Evolutionary conservation across 2,888 invertebrate species (phyloP).

Genomic region (Drosophila emarginata): DNA sequence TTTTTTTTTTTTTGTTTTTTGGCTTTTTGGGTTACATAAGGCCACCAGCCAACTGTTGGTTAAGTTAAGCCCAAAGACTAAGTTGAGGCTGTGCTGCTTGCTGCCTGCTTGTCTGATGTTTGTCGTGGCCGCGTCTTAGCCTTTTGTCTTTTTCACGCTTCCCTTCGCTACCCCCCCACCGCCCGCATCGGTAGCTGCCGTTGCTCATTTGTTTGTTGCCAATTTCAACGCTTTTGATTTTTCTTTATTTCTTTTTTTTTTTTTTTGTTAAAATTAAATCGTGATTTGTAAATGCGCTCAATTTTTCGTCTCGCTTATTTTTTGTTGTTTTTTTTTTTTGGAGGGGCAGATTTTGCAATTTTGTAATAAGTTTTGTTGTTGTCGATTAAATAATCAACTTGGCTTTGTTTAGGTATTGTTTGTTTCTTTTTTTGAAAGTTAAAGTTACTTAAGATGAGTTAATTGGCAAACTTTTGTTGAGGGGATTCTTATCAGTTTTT

Average conservation of each 20-base stretch:
- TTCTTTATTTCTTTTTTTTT: constrained; percentile 14
- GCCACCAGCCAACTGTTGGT: constrained; percentile 46
- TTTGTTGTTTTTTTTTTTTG: no score
- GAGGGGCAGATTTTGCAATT: constrained; percentile 59
- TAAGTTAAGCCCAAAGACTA: constrained; percentile 45
- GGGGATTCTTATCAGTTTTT: not conserved
- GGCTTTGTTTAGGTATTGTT: constrained; percentile 16
- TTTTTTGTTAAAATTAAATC: constrained; percentile 71
- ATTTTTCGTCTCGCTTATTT: constrained; percentile 63
- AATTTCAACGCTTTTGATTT: constrained; percentile 73
- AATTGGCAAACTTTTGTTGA: constrained; percentile 1
- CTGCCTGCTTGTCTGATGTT: constrained; percentile 30
- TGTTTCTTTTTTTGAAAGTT: not conserved
- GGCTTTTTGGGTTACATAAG: constrained; percentile 34
- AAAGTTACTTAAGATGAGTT: constrained; percentile 5
- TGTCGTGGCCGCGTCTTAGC: constrained; percentile 45
- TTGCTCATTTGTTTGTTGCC: constrained; percentile 76
- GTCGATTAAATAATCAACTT: constrained; percentile 72
- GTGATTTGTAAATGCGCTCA: constrained; percentile 78
- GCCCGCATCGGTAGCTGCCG: constrained; percentile 23
- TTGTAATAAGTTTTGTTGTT: constrained; percentile 69
- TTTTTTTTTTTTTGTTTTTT: constrained; percentile 16
- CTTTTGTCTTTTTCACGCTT: constrained; percentile 74
- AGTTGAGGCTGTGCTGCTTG: constrained; percentile 21
- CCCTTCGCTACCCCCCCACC: not conserved